Evolutionary conservation across 2,797 vertebrate genomes (phyloP), one percentile per base, ranked within the genome.

Genomic region (Pangasius mekongensis): DNA sequence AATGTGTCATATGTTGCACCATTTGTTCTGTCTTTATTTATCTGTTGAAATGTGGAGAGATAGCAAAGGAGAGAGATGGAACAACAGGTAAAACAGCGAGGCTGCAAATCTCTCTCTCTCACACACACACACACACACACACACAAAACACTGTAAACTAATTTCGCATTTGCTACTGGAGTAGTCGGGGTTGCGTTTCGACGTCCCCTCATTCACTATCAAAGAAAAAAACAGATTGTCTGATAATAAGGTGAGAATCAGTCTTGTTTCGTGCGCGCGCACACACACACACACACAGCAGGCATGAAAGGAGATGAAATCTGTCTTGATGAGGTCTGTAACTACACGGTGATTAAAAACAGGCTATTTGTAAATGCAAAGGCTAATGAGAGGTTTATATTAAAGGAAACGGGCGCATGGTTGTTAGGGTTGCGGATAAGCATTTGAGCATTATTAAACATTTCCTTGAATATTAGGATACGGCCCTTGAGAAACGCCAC

Each of bases 181-280:
- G 20, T 39, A 73, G 8, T 73, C 8, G 20, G 36, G 69, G 43
- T 43, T 43, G 69, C 8, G 16, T 39, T 39, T 73, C 20, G 18
- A 24, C 69, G 36, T 49, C 92, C 91, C 78, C 85, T 90, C 18
- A 49, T 49, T n/a, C 43, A 49, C 74, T 16, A n/a, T n/a, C 11
- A 77, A 77, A 9, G 2, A 0, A 10, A 49, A 49, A 77, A 49
- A 27, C 74, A 39, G 33, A 18, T 36, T 36, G 69, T 73, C 39
- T 49, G 73, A 14, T 77, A 52, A 77, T 77, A 77, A 77, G 24
- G 74, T n/a, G 43, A 71, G 6, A 13, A 52, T n/a, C 3, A 27
- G 43, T 13, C 5, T 52, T 77, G 74, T 27, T 74, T 74, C 10
- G 39, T 36, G 27, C 9, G 0, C 22, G 0, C 20, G 1, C 33